Evolutionary conservation across 2,113 vertebrate species (phyloP), one percentile per base, ranked within the genome.

Genomic region (Paralichthys olivaceus): DNA sequence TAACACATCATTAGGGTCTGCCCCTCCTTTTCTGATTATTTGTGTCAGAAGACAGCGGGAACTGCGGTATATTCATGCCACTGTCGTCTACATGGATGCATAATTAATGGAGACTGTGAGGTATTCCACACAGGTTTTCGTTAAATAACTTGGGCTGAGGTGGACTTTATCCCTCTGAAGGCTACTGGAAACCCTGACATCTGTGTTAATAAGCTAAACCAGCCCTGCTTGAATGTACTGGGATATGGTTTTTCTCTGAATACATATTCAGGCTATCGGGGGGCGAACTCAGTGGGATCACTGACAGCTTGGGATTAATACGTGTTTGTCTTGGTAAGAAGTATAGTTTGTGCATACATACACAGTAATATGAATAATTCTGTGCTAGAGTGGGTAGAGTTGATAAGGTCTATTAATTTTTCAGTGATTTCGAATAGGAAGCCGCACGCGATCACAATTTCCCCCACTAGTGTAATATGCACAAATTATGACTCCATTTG

Each of bases 381-480:
- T 28, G 29, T 47, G 70, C 62, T 22, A 1, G 40, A 61, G 56
- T 70, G 69, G 64, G 69, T 49, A 49, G 64, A 73, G 40, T 79
- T 89, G 76, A 86, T 84, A 84, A n/a, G 51, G 73, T 69, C 71
- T 74, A 88, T 90, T 84, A 57, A 87, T 91, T 85, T 90, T 92
- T 86, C 75, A 84, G 70, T 47, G 60, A 75, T 83, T 72, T 78
- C 67, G 68, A 80, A 80, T 60, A 53, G 32, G 25, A 58, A 80
- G 71, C 65, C 69, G 57, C 69, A 75, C 66, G 76, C 45, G 7
- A 72, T 77, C 75, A 61, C 63, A 79, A 69, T 65, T 75, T 80
- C 22, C 37, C 77, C 45, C 49, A 53, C 32, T 59, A 28, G 67
- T 68, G 49, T 70, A 72, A 78, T 78, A 58, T 67, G 28, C 53